Evolutionary conservation across 1,140 invertebrate species (phyloP).

Genomic region (Drosophila trapezifrons): DNA sequence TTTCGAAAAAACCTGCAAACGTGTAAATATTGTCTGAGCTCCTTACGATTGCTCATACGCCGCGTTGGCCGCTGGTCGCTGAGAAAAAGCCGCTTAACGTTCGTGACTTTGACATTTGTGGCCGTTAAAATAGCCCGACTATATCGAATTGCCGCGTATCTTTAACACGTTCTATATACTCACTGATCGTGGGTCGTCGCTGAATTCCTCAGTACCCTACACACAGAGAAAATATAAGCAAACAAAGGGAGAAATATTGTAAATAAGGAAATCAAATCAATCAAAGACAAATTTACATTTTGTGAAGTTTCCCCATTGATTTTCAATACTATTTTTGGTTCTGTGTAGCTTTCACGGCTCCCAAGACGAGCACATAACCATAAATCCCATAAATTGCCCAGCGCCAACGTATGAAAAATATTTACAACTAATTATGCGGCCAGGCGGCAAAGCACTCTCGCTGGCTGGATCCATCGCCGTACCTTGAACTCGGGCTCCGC

Average conservation of each 20-base stretch:
- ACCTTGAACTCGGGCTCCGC: slow-evolving; percentile 63
- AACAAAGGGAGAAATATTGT: neutral
- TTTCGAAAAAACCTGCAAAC: slow-evolving; percentile 51
- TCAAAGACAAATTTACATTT: too few species aligned
- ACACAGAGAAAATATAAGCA: neutral
- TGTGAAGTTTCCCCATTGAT: too few species aligned
- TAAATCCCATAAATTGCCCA: slow-evolving; percentile 49
- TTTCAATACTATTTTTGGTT: neutral
- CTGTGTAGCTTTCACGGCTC: slow-evolving; percentile 25
- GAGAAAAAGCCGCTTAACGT: slow-evolving; percentile 57
- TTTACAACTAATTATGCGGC: slow-evolving; percentile 56
- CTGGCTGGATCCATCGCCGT: slow-evolving; percentile 37
- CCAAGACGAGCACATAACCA: slow-evolving; percentile 31
- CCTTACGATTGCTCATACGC: slow-evolving; percentile 71
- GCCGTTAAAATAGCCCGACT: slow-evolving; percentile 67
- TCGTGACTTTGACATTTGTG: slow-evolving; percentile 66
- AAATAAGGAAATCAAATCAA: neutral
- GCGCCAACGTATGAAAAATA: slow-evolving; percentile 40
- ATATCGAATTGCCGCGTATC: slow-evolving; percentile 61
- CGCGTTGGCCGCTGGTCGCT: slow-evolving; percentile 42
- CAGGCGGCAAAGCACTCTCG: slow-evolving; percentile 42
- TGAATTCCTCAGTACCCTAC: neutral
- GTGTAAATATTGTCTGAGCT: slow-evolving; percentile 66
- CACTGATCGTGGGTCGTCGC: neutral
- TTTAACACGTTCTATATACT: slow-evolving; percentile 56